phyloP scores from a whole-genome alignment of 2,888 invertebrate genomes.

The Lypha dubia region DNA sequence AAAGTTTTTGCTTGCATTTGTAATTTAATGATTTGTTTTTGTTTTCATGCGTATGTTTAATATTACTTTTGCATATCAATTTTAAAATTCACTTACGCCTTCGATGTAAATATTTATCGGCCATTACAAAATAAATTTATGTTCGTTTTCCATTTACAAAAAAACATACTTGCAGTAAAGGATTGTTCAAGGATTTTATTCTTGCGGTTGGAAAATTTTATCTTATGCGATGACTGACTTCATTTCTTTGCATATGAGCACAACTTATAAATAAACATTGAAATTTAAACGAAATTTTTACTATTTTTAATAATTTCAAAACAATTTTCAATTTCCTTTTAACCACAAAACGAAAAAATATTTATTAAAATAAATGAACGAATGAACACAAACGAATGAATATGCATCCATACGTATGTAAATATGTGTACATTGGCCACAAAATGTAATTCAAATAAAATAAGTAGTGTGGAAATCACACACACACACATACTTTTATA shows the following conservation, averaged over 20 bases:
- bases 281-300: conserved; percentile 31
- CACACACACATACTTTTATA: background rate
- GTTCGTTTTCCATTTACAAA: background rate
- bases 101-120: conserved; percentile 19
- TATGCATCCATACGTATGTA: too few species aligned
- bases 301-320: conserved; percentile 58
- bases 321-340: conserved; percentile 65
- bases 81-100: conserved; percentile 11
- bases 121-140: conserved; percentile 8
- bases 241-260: background rate
- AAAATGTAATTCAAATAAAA: conserved; percentile 48
- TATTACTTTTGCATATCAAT: conserved; percentile 4
- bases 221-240: conserved; percentile 3
- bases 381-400: background rate
- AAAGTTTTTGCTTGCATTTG: background rate
- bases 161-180: background rate
- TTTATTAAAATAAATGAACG: conserved; percentile 44
- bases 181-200: conserved; percentile 26
- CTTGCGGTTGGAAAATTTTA: conserved; percentile 12
- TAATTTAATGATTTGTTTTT: background rate
- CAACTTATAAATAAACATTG: conserved; percentile 47
- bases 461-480: background rate
- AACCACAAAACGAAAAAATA: conserved; percentile 54
- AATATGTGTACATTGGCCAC: conserved; percentile 44
- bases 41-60: background rate